phyloP scores from a whole-genome alignment of 2,113 vertebrate genomes.

The Cettia cetti region DNA sequence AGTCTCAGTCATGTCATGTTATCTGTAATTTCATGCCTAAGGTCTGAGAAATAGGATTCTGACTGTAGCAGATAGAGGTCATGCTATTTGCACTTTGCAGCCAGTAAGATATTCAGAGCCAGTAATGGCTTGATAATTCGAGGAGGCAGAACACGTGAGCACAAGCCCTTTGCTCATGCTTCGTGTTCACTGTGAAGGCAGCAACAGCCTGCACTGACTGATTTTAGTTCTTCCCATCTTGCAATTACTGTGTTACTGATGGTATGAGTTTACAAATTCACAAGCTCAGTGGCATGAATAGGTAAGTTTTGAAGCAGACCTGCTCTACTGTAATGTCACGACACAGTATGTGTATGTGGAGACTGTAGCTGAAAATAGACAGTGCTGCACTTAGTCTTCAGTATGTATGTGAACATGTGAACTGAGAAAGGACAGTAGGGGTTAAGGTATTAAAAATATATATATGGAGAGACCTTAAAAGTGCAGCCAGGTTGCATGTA shows the following conservation, averaged over 20 bases:
- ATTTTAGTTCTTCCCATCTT: not conserved
- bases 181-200: fast-evolving
- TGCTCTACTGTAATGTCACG: fast-evolving
- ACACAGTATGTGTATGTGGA: not conserved
- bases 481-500: not conserved
- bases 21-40: not conserved
- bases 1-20: not conserved
- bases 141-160: not conserved
- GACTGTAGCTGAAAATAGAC: not conserved
- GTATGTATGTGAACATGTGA: not conserved
- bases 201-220: not conserved
- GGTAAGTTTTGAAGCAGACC: not conserved
- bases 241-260: not conserved
- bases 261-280: not conserved
- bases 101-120: not conserved
- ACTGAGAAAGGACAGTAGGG: not conserved
- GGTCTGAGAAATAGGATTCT: not conserved
- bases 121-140: not conserved
- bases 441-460: not conserved
- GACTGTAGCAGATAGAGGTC: not conserved
- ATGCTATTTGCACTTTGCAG: not conserved
- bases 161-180: not conserved
- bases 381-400: not conserved
- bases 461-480: not conserved
- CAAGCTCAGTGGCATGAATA: not conserved